Evolutionary conservation across 37 sponge, comb jelly and placozoan species (phyloP).

Genomic region (Trichoplax adhaerens): DNA sequence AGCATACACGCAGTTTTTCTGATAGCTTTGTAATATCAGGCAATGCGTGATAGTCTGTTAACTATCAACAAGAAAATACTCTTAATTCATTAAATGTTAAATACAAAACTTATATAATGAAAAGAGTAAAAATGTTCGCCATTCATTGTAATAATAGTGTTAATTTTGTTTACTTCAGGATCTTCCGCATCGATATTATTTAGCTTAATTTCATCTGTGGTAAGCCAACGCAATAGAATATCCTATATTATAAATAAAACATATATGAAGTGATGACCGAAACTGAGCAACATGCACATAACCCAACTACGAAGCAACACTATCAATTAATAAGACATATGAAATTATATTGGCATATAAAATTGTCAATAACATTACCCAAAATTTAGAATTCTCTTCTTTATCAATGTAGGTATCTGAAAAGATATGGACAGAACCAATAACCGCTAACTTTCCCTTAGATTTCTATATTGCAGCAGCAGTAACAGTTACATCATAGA

Average conservation of each 20-base stretch:
- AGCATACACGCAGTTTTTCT: slow-evolving; percentile 50
- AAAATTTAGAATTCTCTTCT: slow-evolving; percentile 72
- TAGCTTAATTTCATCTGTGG: slow-evolving; percentile 57
- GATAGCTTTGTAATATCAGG: slow-evolving; percentile 71
- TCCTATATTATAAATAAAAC: slow-evolving; percentile 24
- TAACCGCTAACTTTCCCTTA: slow-evolving; percentile 65
- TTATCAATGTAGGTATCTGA: slow-evolving; percentile 75
- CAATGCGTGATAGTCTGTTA: slow-evolving; percentile 84
- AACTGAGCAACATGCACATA: background rate
- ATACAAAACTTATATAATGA: background rate
- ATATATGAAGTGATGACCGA: background rate
- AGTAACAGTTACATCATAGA: background rate
- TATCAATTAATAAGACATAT: background rate
- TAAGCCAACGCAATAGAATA: slow-evolving; percentile 63
- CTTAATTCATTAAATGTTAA: background rate
- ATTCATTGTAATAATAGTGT: too few relatives aligned
- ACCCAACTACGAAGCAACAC: slow-evolving; percentile 1
- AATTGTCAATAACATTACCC: too few relatives aligned
- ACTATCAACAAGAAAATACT: slow-evolving; percentile 13
- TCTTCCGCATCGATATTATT: slow-evolving; percentile 90
- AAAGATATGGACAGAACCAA: slow-evolving; percentile 88
- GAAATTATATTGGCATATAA: background rate
- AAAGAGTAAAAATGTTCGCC: background rate
- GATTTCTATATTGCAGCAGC: slow-evolving; percentile 12
- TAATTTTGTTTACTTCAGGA: slow-evolving; percentile 51